Conservation (phyloP, 1,140 invertebrate species). For the Diorhabda sublineata region DNA sequence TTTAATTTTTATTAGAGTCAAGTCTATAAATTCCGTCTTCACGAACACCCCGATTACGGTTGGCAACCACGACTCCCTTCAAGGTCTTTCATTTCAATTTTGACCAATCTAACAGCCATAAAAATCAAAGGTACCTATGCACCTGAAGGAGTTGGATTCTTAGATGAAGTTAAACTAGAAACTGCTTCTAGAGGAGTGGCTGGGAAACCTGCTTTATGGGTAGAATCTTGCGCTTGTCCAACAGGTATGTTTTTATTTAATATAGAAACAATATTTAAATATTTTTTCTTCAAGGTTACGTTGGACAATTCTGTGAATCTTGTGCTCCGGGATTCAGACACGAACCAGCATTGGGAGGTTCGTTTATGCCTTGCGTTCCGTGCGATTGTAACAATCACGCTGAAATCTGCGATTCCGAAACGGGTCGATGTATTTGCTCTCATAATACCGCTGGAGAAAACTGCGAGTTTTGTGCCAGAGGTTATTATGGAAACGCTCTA, state of each 20-base stretch:
- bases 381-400: constrained; percentile 96
- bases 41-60: constrained; percentile 85
- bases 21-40: constrained; percentile 78
- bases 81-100: constrained; percentile 83
- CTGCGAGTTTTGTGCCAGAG: constrained; percentile 88
- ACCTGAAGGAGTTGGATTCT: constrained; percentile 76
- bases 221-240: constrained; percentile 92
- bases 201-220: constrained; percentile 80
- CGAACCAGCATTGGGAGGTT: constrained; percentile 75
- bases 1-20: constrained; percentile 42
- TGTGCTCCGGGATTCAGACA: constrained; percentile 92
- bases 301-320: constrained; percentile 95
- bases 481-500: constrained; percentile 93
- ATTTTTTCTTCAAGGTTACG: constrained; percentile 57
- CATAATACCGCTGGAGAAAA: constrained; percentile 95
- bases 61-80: constrained; percentile 87
- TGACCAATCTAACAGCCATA: constrained; percentile 90
- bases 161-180: constrained; percentile 84
- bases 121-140: constrained; percentile 92
- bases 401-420: constrained; percentile 91
- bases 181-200: constrained; percentile 80
- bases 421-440: constrained; percentile 93
- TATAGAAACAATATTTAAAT: not conserved
- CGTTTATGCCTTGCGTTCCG: constrained; percentile 88
- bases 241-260: constrained; percentile 50